Percentiles rank a stretch among this genome's conserved stretches.
Conservation (phyloP, 2,888 invertebrate genomes). For the Pyrrhosoma nymphula region DNA sequence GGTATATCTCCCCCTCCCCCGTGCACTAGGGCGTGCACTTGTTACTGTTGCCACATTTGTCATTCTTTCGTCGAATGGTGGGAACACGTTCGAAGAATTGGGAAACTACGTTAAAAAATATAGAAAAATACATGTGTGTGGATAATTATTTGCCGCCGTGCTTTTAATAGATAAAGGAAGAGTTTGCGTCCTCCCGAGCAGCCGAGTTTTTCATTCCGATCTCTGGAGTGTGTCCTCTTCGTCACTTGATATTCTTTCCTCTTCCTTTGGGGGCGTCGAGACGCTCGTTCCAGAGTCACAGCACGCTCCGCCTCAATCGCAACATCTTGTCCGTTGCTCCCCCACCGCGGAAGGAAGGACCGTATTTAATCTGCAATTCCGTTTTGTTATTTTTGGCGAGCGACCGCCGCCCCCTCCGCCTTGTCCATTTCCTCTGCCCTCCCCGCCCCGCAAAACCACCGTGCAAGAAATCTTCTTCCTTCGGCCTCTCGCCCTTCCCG, state of each 20-base stretch:
- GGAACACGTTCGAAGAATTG: neutral
- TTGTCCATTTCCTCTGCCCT: neutral
- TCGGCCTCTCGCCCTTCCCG: neutral
- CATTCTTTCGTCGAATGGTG: neutral
- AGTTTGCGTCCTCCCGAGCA: neutral
- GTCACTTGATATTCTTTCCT: neutral
- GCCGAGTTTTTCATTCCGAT: neutral
- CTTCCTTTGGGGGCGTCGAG: neutral
- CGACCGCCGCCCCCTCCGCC: neutral
- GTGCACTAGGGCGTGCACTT: neutral
- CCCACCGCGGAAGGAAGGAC: neutral
- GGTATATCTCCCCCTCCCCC: neutral
- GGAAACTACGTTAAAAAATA: neutral
- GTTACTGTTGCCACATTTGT: neutral
- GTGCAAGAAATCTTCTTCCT: neutral
- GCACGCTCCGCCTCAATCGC: neutral
- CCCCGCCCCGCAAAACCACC: neutral
- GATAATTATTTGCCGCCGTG: neutral
- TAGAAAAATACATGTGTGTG: no score
- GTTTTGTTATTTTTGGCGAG: conserved; percentile 3
- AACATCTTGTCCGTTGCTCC: neutral
- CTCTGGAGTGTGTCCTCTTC: neutral
- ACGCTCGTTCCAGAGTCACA: neutral
- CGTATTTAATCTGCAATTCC: conserved; percentile 20
- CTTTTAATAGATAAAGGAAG: neutral